A percentile compares a stretch with the other conserved stretches of the same genome.
phyloP scores from a whole-genome alignment of 2,797 vertebrate species.

The Spinus olivaceus region DNA sequence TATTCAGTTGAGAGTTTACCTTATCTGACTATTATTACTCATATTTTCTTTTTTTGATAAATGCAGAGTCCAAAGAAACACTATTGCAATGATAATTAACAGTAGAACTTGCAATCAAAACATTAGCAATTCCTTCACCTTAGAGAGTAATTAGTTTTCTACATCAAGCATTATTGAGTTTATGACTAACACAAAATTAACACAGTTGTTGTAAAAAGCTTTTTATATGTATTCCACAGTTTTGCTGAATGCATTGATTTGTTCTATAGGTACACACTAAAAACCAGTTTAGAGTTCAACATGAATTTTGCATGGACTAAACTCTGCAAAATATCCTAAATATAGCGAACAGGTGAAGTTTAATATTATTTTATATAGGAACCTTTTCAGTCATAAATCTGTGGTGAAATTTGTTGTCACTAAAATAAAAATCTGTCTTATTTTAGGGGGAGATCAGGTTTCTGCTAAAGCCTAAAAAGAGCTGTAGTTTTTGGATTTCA shows the following conservation, averaged over 20 bases:
- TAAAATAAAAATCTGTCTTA: neutral
- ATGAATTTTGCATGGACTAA: neutral
- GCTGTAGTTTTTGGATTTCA: neutral
- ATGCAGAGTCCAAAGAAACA: neutral
- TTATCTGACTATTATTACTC: neutral
- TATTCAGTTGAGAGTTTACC: neutral
- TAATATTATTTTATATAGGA: neutral
- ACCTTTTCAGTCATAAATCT: neutral
- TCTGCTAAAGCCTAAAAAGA: neutral
- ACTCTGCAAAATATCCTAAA: neutral
- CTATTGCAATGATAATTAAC: neutral
- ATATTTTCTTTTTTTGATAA: neutral
- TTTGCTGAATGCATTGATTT: neutral
- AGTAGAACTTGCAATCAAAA: neutral
- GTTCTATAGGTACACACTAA: neutral
- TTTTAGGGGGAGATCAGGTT: neutral
- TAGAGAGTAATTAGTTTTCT: neutral
- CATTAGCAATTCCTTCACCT: neutral
- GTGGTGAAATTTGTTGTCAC: neutral
- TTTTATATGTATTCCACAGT: neutral
- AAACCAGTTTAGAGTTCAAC: neutral
- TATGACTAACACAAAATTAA: neutral
- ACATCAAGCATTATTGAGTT: neutral
- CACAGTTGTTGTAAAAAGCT: neutral
- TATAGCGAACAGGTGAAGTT: neutral